Percentiles rank a stretch among this genome's conserved stretches.
These are phyloP conservation scores for Ganaspis brasiliensis DNA, from an alignment of 2,888 invertebrate genomes.

Conservation along the genomic window DNA sequence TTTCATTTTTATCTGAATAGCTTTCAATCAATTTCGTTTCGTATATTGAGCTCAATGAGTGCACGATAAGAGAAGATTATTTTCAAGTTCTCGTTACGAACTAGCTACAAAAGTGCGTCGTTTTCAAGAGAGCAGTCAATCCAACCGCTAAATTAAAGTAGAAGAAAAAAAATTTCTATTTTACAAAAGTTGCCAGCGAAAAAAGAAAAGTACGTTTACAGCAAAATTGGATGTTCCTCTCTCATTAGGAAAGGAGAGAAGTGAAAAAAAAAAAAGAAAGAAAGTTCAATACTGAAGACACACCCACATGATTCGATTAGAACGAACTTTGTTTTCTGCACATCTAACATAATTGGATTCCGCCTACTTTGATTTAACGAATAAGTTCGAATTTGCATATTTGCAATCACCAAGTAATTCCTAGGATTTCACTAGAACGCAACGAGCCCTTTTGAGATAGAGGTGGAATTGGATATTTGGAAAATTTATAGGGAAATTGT, in stretches of 20 bases:
- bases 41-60: constrained; percentile 4
- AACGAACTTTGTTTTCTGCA: constrained; percentile 64
- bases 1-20: constrained; percentile 13
- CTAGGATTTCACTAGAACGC: constrained; percentile 56
- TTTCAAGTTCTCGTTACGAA: not conserved
- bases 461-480: constrained; percentile 59
- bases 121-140: not conserved
- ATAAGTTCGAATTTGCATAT: constrained; percentile 66
- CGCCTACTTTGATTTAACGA: constrained; percentile 57
- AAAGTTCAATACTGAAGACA: not conserved
- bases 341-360: constrained; percentile 67
- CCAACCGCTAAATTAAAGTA: not conserved
- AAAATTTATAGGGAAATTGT: constrained; percentile 39
- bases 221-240: too few species aligned
- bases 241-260: not conserved
- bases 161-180: too few species aligned
- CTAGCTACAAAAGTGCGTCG: not conserved
- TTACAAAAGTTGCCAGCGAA: too few species aligned
- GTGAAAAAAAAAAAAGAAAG: not conserved
- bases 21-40: constrained; percentile 11
- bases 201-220: too few species aligned
- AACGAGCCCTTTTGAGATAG: constrained; percentile 48
- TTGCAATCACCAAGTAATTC: constrained; percentile 60
- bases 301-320: not conserved
- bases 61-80: constrained; percentile 14